Evolutionary conservation across 2,797 vertebrate genomes (phyloP).

Genomic region (Chelonia mydas): DNA sequence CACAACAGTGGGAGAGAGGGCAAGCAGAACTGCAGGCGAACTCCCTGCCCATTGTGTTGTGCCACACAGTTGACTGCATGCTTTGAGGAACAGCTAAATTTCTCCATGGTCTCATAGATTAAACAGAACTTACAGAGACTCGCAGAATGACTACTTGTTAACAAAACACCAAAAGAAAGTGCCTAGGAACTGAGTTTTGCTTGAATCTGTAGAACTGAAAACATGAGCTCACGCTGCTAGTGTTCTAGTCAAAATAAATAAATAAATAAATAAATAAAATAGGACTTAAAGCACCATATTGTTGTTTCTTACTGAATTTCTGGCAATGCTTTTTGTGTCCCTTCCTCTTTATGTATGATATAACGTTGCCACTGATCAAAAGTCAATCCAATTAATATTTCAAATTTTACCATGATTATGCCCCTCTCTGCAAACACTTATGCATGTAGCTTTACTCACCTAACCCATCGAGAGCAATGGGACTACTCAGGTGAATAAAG

Average conservation of each 20-base stretch:
- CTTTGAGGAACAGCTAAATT: neutral
- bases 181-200: neutral
- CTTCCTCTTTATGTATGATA: neutral
- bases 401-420: neutral
- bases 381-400: neutral
- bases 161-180: constrained; percentile 14
- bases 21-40: neutral
- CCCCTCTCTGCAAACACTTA: neutral
- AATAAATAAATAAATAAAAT: neutral
- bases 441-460: neutral
- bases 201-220: neutral
- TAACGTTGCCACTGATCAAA: constrained; percentile 24
- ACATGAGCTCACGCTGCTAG: neutral
- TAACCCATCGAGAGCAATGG: neutral
- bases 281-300: neutral
- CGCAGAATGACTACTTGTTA: neutral
- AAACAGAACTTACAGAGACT: neutral
- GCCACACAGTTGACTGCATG: neutral
- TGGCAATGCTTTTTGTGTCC: neutral
- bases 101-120: neutral
- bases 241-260: neutral
- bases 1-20: neutral
- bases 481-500: neutral
- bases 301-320: neutral
- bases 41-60: neutral